Base-by-base conservation (phyloP, 2,113 vertebrate genomes). In the Megaptera novaeangliae region DNA sequence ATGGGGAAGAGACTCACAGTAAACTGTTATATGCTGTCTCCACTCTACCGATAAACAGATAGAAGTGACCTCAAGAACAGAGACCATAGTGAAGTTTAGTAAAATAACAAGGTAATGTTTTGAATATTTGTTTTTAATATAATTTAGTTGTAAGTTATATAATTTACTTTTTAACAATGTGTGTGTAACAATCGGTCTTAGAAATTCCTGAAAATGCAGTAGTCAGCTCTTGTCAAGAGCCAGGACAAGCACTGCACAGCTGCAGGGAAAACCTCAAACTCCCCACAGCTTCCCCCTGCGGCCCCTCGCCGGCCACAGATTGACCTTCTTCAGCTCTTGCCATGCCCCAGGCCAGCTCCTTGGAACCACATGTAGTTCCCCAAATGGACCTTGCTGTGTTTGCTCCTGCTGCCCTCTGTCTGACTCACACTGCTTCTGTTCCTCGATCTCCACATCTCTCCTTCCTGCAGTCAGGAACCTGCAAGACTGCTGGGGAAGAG, bases 231-330 rank as follows among this genome's bases (percentile, higher is more conserved):
- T 6, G 27, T 3, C 34, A 36, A 9, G 39, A 83, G 84, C 23
- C 1, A 4, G 72, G 31, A 64, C 13, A 20, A 55, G 44, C 44
- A 71, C 17, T 9, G 12, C 2, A 1, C 5, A 0, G n/a, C n/a
- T 21, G 5, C 44, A 34, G 84, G 25, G n/a, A 20, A 6, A 49
- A 23, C 27, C 39, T 57, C 71, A 41, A 1, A 15, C 41, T 21
- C 20, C 21, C 15, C 1, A 9, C 13, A 17, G 34, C n/a, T n/a
- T 29, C 8, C 44, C 3, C 0, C 3, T 17, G 36, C 8, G 11
- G 74, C 44, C 39, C 66, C 29, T 23, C 34, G 55, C 44, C 0
- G 6, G 4, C 39, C 8, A 10, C 25, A 12, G 71, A 1, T 21
- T n/a, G 18, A 4, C 21, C 29, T 12, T 29, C 21, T 36, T 36